Base-by-base conservation (phyloP, 1,140 invertebrate species). In the Pantala flavescens region DNA sequence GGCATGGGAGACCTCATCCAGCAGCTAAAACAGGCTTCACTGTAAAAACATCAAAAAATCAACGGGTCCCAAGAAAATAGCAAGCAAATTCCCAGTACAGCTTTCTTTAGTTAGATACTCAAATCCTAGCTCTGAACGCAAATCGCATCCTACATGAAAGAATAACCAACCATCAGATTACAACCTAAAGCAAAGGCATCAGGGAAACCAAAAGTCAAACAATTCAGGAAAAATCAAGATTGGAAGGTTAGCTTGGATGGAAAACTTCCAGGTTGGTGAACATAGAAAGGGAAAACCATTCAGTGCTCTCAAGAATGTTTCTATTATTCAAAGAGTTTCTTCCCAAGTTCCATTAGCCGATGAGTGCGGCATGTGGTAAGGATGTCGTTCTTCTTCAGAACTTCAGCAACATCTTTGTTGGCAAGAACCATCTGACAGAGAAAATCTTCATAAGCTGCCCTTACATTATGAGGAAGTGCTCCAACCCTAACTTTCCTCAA, bases 361-460 rank as follows among this genome's bases (percentile, higher is more conserved):
- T 95, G 93, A 81, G 91, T 93, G 79, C 92, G 86, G 81, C 93
- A 95, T 71, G 93, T 91, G 76, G 89, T 88, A 70, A 93, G 83
- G 16, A 91, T 92, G 77, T 93, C 93, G 75, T 89, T 88, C 79
- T 95, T 93, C 81, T 94, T 93, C 42, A 96, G 83, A 14, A 93
- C 90, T n/a, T 87, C 84, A 24, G 87, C 87, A 42, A 91, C 90
- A 82, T 86, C 87, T 72, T 89, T 85, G 82, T 93, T 93, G 71
- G 92, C 91, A 77, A 92, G 91, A 11, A 94, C 91, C 76, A 95
- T 84, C 81, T 91, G 90, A 79, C 91, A 92, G 16, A 96, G 84
- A 80, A 96, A 91, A 83, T 96, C 93, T 84, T 96, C 94, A 83
- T 92, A 95, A 21, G 94, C 93, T 43, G 91, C 92, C 79, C 94